Percentiles rank a stretch among this genome's conserved stretches.
Conservation (phyloP, 37 sponge, comb jelly and placozoan species). For the Aplysina aerophoba region DNA sequence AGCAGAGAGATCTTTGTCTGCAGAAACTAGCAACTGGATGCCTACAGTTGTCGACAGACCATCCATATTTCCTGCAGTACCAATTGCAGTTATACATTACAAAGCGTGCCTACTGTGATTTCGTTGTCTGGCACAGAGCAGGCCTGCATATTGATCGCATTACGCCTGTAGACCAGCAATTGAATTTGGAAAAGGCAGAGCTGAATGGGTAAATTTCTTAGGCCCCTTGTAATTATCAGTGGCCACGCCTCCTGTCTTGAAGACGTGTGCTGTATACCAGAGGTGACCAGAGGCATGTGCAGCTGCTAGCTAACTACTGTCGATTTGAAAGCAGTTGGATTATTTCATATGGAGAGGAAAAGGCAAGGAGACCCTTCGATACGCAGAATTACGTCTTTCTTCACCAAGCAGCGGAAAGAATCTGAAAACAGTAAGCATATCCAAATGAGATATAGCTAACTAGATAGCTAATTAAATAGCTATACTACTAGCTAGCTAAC, state of each 20-base stretch:
- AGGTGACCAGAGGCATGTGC: no score
- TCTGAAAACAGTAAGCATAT: no score
- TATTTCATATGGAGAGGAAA: not conserved
- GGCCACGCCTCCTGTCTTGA: no score
- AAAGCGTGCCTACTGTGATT: slow-evolving; percentile 26
- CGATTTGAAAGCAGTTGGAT: no score
- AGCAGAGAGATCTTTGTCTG: slow-evolving; percentile 16
- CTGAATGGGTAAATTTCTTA: no score
- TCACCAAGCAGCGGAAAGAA: not conserved
- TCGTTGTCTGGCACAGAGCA: slow-evolving; percentile 31
- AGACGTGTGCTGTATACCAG: no score
- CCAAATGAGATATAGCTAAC: not conserved
- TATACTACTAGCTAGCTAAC: no score
- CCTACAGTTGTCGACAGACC: not conserved
- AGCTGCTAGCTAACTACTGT: no score
- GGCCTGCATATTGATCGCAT: slow-evolving; percentile 27
- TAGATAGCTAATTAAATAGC: not conserved
- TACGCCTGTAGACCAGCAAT: not conserved
- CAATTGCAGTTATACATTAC: slow-evolving; percentile 44
- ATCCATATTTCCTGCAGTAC: slow-evolving; percentile 41
- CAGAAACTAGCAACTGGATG: not conserved
- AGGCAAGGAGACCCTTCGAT: slow-evolving; percentile 4
- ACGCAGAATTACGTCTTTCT: slow-evolving; percentile 11
- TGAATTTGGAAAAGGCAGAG: not conserved
- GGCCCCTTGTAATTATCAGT: no score